Conservation (phyloP, 2,113 vertebrate species). For the Dasypus novemcinctus region DNA sequence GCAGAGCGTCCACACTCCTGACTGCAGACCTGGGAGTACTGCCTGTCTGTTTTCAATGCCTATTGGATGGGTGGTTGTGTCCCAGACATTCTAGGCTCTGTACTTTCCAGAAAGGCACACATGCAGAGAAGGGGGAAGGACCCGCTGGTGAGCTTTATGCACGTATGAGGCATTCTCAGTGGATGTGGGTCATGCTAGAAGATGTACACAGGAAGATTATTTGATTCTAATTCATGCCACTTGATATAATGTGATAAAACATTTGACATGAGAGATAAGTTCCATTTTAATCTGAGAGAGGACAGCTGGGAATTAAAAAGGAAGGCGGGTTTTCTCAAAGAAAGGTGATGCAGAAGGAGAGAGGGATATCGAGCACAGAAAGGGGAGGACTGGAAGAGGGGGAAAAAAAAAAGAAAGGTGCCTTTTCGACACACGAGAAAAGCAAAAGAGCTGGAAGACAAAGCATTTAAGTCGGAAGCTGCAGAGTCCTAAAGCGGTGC, state of each 20-base stretch:
- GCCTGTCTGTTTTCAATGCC: constrained; percentile 84
- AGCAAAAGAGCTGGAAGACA: constrained; percentile 82
- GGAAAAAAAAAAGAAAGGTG: constrained; percentile 74
- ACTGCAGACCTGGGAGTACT: constrained; percentile 72
- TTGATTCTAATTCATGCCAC: constrained; percentile 99
- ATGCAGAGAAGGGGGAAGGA: constrained; percentile 86
- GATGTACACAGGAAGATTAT: constrained; percentile 99
- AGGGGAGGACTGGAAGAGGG: constrained; percentile 52
- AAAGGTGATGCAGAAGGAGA: constrained; percentile 62
- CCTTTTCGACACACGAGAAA: constrained; percentile 82
- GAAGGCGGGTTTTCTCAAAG: constrained; percentile 75
- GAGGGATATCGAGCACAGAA: constrained; percentile 59
- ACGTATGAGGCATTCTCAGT: constrained; percentile 95
- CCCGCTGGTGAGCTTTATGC: constrained; percentile 86
- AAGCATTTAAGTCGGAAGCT: constrained; percentile 79
- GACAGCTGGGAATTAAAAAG: constrained; percentile 84
- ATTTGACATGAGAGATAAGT: constrained; percentile 99
- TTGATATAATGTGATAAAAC: constrained; percentile 99
- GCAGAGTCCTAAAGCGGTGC: constrained; percentile 74
- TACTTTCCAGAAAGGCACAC: constrained; percentile 88
- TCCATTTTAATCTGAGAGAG: constrained; percentile 93
- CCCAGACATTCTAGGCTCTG: constrained; percentile 88
- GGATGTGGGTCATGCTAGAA: constrained; percentile 99
- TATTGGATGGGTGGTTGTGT: constrained; percentile 83
- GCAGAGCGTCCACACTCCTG: constrained; percentile 73